Base-by-base conservation (phyloP, 2,113 vertebrate species). In the Lepisosteus osseus region DNA sequence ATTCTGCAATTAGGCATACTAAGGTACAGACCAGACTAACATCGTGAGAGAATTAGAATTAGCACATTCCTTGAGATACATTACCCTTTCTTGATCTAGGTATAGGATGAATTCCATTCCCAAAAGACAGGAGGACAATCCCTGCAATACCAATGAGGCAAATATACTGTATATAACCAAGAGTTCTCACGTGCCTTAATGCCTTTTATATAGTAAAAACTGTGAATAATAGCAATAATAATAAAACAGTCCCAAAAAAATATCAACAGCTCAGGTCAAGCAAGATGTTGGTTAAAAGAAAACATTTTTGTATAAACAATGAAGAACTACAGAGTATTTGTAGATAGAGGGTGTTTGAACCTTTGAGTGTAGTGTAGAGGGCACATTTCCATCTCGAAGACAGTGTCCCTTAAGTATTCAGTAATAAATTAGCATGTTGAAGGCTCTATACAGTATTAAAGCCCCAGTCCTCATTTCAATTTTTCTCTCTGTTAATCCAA, bases 201-300 rank as follows among this genome's bases (percentile, higher is more conserved):
- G 29, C 29, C 29, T 29, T 29, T 29, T 29, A 29, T 29, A 29
- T 29, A 29, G 29, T 29, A 29, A 1, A 29, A 29, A 29, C 29
- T 29, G 29, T 29, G 1, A 29, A 29, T 29, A 29, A 29, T 29
- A 29, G 29, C 29, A 1, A 29, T 29, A 29, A 29, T 29, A 29
- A 29, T 29, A 29, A 29, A 29, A 29, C 29, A 29, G 29, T 29
- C 29, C 29, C 1, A 29, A 29, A 29, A 17, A 65, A 69, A 61
- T 12, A 54, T 51, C 45, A 76, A 70, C 63, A 59, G 64, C 41
- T 67, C 29, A 47, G 69, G 65, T 71, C 65, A 68, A 29, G 69
- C 61, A 63, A 45, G 44, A 72, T 63, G 67, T 55, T 62, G 69
- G 63, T 67, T 68, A 51, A 14, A 64, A 59, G 54, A 43, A 17